Evolutionary conservation across 2,797 vertebrate genomes (phyloP).

Genomic region (Lagocephalus sceleratus): DNA sequence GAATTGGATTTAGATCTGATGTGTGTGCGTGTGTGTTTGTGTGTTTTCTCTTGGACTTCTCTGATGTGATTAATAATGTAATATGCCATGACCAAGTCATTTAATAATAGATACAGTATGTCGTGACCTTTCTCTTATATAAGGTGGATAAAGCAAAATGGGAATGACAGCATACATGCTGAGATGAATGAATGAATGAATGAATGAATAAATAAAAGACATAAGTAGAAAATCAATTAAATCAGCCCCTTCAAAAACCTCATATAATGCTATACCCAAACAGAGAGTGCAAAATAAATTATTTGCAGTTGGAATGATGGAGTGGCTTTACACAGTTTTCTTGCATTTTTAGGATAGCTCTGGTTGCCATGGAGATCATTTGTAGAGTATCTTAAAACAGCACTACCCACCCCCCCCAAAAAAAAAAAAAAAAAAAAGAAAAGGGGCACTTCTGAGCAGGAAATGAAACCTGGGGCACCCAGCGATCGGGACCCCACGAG

Average conservation of each 20-base stretch:
- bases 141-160: slow-evolving; percentile 42
- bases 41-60: slow-evolving; percentile 45
- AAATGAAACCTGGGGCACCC: slow-evolving; percentile 59
- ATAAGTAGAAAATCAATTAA: slow-evolving; percentile 22
- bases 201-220: slow-evolving; percentile 8
- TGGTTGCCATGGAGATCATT: slow-evolving; percentile 61
- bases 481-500: slow-evolving; percentile 48
- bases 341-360: slow-evolving; percentile 44
- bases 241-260: slow-evolving; percentile 4
- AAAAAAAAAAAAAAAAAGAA: background rate
- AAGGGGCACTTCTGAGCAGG: slow-evolving; percentile 29
- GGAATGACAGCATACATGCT: slow-evolving; percentile 23
- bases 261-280: slow-evolving; percentile 25
- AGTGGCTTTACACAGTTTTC: slow-evolving; percentile 36
- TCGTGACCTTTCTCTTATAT: slow-evolving; percentile 65
- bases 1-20: too few relatives aligned
- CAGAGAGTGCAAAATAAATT: slow-evolving; percentile 14
- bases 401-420: slow-evolving; percentile 16
- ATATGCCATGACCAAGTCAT: slow-evolving; percentile 50
- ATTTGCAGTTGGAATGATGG: slow-evolving; percentile 30
- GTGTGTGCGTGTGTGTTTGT: slow-evolving; percentile 13
- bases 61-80: slow-evolving; percentile 72
- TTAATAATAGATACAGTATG: slow-evolving; percentile 75
- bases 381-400: slow-evolving; percentile 61
- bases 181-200: slow-evolving; percentile 9